A percentile compares a stretch with the other conserved stretches of the same genome.
These are phyloP conservation scores for Puntigrus tetrazona DNA, from an alignment of 2,113 vertebrate genomes.

Conservation along the genomic window DNA sequence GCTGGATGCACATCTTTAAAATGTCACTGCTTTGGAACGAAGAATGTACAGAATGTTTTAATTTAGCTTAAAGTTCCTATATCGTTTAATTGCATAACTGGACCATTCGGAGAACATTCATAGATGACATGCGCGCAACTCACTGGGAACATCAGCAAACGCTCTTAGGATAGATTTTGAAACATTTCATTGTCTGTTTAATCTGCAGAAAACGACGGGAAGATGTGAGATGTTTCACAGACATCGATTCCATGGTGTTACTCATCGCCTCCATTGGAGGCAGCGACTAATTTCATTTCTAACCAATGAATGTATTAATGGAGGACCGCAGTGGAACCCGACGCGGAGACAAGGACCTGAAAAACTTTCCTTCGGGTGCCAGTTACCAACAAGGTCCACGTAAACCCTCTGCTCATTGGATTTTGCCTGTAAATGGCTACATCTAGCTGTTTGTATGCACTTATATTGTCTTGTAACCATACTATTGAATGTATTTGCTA, in stretches of 20 bases:
- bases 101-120: not conserved
- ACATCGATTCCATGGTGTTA: constrained; percentile 99
- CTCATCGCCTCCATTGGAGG: constrained; percentile 97
- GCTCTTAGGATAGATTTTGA: no score
- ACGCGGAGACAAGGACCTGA: constrained; percentile 66
- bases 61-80: no score
- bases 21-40: no score
- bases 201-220: constrained; percentile 84
- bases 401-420: constrained; percentile 74
- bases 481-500: constrained; percentile 92
- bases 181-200: constrained; percentile 20
- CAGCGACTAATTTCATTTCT: constrained; percentile 89
- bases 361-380: not conserved
- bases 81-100: not conserved
- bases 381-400: constrained; percentile 35
- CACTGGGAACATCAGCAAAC: not conserved
- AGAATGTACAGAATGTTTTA: no score
- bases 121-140: no score
- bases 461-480: constrained; percentile 86
- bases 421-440: constrained; percentile 74
- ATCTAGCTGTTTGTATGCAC: constrained; percentile 80
- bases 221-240: constrained; percentile 90
- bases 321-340: constrained; percentile 67
- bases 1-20: no score
- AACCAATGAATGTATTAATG: constrained; percentile 76